Base-by-base conservation (phyloP, 1,140 invertebrate species). In the Batillaria attramentaria region DNA sequence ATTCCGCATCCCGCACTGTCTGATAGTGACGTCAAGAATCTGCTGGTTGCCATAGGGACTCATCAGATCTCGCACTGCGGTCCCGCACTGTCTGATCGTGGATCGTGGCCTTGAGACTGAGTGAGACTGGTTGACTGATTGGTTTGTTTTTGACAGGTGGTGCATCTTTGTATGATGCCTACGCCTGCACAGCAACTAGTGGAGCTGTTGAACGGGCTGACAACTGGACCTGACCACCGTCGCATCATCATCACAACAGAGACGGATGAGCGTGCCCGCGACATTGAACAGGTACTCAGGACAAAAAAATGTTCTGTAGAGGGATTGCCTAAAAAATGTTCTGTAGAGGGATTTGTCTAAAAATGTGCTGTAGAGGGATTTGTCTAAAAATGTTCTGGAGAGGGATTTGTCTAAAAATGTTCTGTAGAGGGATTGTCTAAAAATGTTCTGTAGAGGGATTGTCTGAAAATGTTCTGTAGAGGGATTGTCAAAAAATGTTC, bases 151-250 rank as follows among this genome's bases (percentile, higher is more conserved):
- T 70, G 75, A 31, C 72, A 86, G 84, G 78, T 83, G 37, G 43
- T 79, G 28, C 79, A 84, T 50, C 82, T 85, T 78, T 83, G 81
- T 69, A 39, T 37, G 13, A 41, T 57, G 18, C 39, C 54, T 50
- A 43, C 79, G 24, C 70, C 79, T 28, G 28, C 74, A 39, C n/a
- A 39, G 35, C 72, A 41, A 18, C 57, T 85, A 18, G 41, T 76
- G 1, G 70, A 72, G 5, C 50, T 86, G 43, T n/a, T 75, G 54
- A 10, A 65, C 33, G 42, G 5, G 10, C 37, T 75, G 54, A 41
- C 42, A 35, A 57, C 37, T 42, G 37, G 20, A 24, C 37, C 54
- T 28, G 57, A 75, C 1, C 50, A 57, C 4, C n/a, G 54, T 28
- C 54, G 20, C 24, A 65, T 75, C 28, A n/a, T 75, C 28, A 62